Conservation (phyloP, 1,140 invertebrate genomes). For the Solen grandis region DNA sequence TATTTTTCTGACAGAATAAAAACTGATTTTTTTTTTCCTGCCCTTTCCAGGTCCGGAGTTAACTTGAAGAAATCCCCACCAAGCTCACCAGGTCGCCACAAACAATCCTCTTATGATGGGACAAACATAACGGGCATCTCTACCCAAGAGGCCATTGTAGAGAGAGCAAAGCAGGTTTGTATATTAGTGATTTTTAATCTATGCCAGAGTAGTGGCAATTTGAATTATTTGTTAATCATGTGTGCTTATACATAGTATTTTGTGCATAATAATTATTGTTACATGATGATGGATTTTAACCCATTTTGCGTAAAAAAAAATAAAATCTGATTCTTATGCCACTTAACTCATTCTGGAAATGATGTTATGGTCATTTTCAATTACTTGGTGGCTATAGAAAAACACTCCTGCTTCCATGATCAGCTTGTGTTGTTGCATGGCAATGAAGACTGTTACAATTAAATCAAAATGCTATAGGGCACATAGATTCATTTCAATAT, state of each 20-base stretch:
- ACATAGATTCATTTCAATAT: too few relatives aligned
- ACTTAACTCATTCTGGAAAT: slow-evolving; percentile 68
- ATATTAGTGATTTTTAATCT: too few relatives aligned
- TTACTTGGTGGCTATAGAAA: slow-evolving; percentile 68
- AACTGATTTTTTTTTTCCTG: not conserved
- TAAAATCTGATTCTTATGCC: slow-evolving; percentile 52
- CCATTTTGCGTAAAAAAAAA: too few relatives aligned
- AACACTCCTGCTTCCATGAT: slow-evolving; percentile 6
- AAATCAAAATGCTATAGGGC: too few relatives aligned
- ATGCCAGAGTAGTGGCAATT: too few relatives aligned
- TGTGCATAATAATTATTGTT: too few relatives aligned
- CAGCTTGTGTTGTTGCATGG: not conserved
- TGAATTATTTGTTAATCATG: too few relatives aligned
- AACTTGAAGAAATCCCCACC: slow-evolving; percentile 4
- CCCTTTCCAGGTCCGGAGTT: slow-evolving; percentile 11
- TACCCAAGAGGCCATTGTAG: slow-evolving; percentile 90
- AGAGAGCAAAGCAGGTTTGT: slow-evolving; percentile 90
- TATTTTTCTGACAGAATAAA: not conserved
- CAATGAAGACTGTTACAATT: not conserved
- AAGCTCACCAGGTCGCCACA: slow-evolving; percentile 30
- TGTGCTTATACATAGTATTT: too few relatives aligned
- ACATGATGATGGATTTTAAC: too few relatives aligned
- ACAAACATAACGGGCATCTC: slow-evolving; percentile 68
- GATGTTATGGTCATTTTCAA: slow-evolving; percentile 40
- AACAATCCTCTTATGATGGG: slow-evolving; percentile 82